Percentiles rank a stretch among this genome's conserved stretches.
Conservation (phyloP, 2,797 vertebrate species). For the Sardinella longiceps region DNA sequence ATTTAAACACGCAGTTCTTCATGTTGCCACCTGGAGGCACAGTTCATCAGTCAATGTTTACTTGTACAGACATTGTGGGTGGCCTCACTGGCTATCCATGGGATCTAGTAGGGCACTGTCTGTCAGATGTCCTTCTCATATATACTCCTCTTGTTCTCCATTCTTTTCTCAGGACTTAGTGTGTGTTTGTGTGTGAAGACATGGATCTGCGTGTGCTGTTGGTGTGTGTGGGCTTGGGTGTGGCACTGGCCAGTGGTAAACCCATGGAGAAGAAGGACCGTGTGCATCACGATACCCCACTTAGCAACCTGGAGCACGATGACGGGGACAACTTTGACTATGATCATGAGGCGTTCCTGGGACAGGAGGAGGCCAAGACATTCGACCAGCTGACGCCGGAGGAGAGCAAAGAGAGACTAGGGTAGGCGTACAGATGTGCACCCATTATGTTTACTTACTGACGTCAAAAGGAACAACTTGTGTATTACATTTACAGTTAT, state of each 20-base stretch:
- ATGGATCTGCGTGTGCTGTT: constrained; percentile 84
- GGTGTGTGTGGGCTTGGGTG: constrained; percentile 83
- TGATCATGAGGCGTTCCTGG: constrained; percentile 97
- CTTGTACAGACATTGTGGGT: neutral
- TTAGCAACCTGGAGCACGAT: constrained; percentile 87
- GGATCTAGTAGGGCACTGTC: neutral
- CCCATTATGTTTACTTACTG: too few species aligned
- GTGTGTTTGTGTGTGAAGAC: constrained; percentile 24
- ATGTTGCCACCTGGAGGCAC: neutral
- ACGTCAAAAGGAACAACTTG: too few species aligned
- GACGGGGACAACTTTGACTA: constrained; percentile 92
- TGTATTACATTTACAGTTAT: too few species aligned
- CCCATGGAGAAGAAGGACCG: constrained; percentile 96
- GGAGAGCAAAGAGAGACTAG: constrained; percentile 89
- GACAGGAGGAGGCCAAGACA: constrained; percentile 93
- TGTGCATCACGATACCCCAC: constrained; percentile 86
- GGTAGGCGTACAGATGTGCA: constrained; percentile 39
- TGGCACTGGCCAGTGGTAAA: constrained; percentile 84
- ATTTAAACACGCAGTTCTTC: neutral
- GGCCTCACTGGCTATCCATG: neutral
- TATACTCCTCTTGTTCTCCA: neutral
- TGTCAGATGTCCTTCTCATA: neutral
- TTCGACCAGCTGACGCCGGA: constrained; percentile 97
- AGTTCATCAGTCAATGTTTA: neutral
- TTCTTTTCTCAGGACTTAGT: neutral